Evolutionary conservation across 2,888 invertebrate species (phyloP).

Genomic region (Osmoderma eremita): DNA sequence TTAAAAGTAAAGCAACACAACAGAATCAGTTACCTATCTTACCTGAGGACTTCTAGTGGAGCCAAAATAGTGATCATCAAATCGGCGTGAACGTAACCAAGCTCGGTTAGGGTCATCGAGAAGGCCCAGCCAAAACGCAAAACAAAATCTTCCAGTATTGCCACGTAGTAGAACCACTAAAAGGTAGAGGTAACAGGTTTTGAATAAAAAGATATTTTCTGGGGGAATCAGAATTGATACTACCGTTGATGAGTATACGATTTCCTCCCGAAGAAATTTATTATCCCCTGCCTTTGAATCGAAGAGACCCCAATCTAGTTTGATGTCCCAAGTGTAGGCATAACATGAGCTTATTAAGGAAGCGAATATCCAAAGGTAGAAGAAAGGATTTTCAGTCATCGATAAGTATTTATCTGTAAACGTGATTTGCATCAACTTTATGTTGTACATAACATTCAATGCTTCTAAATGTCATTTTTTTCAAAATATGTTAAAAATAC

Average conservation of each 20-base stretch:
- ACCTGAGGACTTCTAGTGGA: conserved; percentile 90
- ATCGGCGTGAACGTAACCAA: conserved; percentile 78
- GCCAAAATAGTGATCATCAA: conserved; percentile 86
- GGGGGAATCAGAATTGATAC: conserved; percentile 47
- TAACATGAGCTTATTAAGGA: conserved; percentile 91
- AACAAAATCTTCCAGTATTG: conserved; percentile 93
- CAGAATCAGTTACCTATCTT: conserved; percentile 41
- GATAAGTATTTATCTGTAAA: conserved; percentile 57
- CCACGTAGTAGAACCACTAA: conserved; percentile 94
- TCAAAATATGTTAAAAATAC: too few species aligned
- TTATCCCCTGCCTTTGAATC: conserved; percentile 93
- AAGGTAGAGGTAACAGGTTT: conserved; percentile 53
- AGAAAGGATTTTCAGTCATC: conserved; percentile 78
- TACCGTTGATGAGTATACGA: conserved; percentile 92
- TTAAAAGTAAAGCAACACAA: neutral
- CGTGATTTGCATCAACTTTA: neutral
- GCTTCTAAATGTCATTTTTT: too few species aligned
- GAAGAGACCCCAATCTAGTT: conserved; percentile 99
- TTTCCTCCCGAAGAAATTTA: conserved; percentile 90
- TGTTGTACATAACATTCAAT: too few species aligned
- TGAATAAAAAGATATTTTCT: neutral
- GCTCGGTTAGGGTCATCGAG: conserved; percentile 85
- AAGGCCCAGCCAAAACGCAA: conserved; percentile 94
- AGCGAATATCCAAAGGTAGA: conserved; percentile 89
- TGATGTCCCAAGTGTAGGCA: conserved; percentile 97